phyloP scores from a whole-genome alignment of 2,888 invertebrate species.

The Diloba caeruleocephala region DNA sequence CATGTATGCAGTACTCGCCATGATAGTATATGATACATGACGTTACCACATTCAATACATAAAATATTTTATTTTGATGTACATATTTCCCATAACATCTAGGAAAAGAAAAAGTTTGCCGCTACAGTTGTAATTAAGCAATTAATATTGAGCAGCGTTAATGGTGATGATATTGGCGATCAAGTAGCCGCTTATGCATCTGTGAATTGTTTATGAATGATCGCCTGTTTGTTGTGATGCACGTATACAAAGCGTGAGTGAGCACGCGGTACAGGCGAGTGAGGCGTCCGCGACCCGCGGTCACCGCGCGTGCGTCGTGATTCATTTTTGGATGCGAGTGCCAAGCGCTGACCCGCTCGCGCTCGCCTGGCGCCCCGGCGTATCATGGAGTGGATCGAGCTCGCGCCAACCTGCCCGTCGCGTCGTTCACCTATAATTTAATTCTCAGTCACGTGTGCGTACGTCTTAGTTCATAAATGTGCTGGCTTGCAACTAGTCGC shows the following conservation, averaged over 20 bases:
- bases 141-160: conserved; percentile 40
- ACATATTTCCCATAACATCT: conserved; percentile 3
- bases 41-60: too few relatives aligned
- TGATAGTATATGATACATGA: too few relatives aligned
- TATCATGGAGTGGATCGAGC: conserved; percentile 81
- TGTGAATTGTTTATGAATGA: conserved; percentile 77
- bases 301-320: conserved; percentile 48
- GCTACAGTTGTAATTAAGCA: conserved; percentile 3
- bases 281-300: conserved; percentile 37
- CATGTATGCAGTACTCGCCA: too few relatives aligned
- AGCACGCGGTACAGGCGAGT: conserved; percentile 14
- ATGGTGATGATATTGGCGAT: conserved; percentile 57
- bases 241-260: conserved; percentile 59
- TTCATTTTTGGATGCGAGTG: conserved; percentile 63
- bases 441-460: conserved; percentile 75
- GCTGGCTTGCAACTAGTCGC: conserved; percentile 84
- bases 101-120: conserved; percentile 13
- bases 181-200: conserved; percentile 54
- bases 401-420: conserved; percentile 76
- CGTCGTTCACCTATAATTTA: conserved; percentile 75
- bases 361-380: conserved; percentile 76
- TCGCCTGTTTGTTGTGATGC: conserved; percentile 67
- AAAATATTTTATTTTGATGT: conserved; percentile 1
- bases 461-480: conserved; percentile 70
- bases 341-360: conserved; percentile 57